A percentile compares a stretch with the other conserved stretches of the same genome.
These are phyloP conservation scores for Elanus axillaris DNA, from an alignment of 2,113 vertebrate genomes.

Conservation along the genomic window DNA sequence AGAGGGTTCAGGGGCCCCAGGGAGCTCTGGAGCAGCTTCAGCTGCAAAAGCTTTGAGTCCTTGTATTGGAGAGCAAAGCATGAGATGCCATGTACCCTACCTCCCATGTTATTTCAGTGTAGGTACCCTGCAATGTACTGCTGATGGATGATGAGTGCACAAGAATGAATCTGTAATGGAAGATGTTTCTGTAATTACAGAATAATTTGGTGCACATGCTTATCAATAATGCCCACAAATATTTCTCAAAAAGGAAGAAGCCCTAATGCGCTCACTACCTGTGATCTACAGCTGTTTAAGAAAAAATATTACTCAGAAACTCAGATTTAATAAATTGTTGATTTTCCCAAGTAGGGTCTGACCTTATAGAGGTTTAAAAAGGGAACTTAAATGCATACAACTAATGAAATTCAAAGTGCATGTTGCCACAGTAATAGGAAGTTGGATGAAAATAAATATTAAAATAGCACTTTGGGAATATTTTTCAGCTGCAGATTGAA, in stretches of 20 bases:
- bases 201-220: not conserved
- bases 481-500: not conserved
- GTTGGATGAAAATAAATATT: slow-evolving; percentile 44
- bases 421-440: slow-evolving; percentile 44
- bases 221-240: not conserved
- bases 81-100: rapidly evolving
- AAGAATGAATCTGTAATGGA: not conserved
- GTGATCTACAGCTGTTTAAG: not conserved
- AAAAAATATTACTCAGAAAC: not conserved
- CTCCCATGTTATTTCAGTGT: not conserved
- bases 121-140: not conserved
- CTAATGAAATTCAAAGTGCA: slow-evolving; percentile 64
- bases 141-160: rapidly evolving
- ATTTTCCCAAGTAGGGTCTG: slow-evolving; percentile 43
- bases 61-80: not conserved
- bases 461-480: slow-evolving; percentile 57
- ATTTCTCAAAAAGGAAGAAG: not conserved
- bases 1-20: not conserved
- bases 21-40: not conserved
- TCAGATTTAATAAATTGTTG: slow-evolving; percentile 41
- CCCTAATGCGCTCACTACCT: not conserved
- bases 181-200: not conserved
- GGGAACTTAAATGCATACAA: slow-evolving; percentile 52
- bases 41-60: not conserved
- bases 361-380: slow-evolving; percentile 53